Conservation (phyloP, 2,797 vertebrate genomes). For the Eutrigla gurnardus region DNA sequence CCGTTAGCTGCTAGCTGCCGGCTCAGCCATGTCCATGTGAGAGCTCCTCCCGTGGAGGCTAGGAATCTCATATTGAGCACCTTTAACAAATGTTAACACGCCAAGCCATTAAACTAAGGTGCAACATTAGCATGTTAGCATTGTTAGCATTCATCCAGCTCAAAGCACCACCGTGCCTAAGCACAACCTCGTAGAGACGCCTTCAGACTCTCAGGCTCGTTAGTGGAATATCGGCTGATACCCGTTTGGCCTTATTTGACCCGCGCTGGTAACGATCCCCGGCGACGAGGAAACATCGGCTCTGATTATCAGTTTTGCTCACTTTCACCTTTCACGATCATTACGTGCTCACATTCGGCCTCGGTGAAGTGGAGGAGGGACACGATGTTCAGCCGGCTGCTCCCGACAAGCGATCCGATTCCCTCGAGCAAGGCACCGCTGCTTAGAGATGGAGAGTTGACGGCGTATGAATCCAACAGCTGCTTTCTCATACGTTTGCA, state of each 20-base stretch:
- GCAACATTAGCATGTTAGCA: not conserved
- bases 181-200: not conserved
- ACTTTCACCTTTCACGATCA: constrained; percentile 26
- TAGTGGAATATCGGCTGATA: not conserved
- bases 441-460: not conserved
- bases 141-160: not conserved
- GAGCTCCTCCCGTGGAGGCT: not conserved
- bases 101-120: not conserved
- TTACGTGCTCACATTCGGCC: constrained; percentile 25
- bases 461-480: not conserved
- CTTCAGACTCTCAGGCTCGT: not conserved
- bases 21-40: not conserved
- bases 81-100: not conserved
- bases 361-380: not conserved
- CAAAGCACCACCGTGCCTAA: not conserved
- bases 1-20: not conserved
- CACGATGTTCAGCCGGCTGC: not conserved
- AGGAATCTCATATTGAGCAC: not conserved
- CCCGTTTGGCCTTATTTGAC: constrained; percentile 8
- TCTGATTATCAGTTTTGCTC: constrained; percentile 6
- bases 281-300: not conserved
- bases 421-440: not conserved
- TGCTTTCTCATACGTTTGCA: constrained; percentile 16
- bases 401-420: constrained; percentile 11
- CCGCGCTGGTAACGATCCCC: not conserved